Evolutionary conservation across 2,797 vertebrate species (phyloP), one percentile per base, ranked within the genome.

Genomic region (Salarias fasciatus): DNA sequence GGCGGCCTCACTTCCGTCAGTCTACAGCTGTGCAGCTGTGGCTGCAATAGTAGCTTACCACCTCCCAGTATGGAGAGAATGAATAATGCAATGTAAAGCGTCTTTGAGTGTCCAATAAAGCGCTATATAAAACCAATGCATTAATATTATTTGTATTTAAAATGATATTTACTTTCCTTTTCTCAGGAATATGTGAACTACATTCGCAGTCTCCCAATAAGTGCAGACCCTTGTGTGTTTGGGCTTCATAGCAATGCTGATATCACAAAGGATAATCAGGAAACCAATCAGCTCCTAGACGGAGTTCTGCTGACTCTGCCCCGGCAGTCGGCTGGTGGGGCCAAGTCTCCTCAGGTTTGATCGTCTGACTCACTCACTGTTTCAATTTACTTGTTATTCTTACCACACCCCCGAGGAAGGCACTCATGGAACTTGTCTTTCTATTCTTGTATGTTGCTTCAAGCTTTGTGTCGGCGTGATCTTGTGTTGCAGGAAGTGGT

Each of bases 251-350:
- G 95, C 86, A 98, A 98, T 1, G 96, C 94, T 5, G 94, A 98
- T 73, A 98, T 99, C 84, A 96, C 95, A 5, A 98, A 97, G 72
- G 95, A 98, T 72, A 96, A 96, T 87, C 95, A 96, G 75, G 97
- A 98, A 86, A 98, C 96, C 74, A 97, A 95, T 86, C 94, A 95
- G 80, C 94, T 98, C 12, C 93, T 98, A 63, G 87, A 91, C 6
- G 95, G 95, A 42, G 93, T 97, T 33, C 89, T 99, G 69, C 83
- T 96, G 79, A 99, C 97, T 42, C 87, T 98, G 64, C 97, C 95
- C 8, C 91, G 96, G 69, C 92, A 97, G 91, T 84, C 91, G 8
- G 93, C 93, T 13, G 94, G 93, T 28, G 91, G 90, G 63, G 94
- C 90, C 45, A 97, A 95, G 64, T 97, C 95, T 62, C 90, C 96